Evolutionary conservation across 2,888 invertebrate species (phyloP), one percentile per base, ranked within the genome.

Genomic region (Himalopsyche japonica): DNA sequence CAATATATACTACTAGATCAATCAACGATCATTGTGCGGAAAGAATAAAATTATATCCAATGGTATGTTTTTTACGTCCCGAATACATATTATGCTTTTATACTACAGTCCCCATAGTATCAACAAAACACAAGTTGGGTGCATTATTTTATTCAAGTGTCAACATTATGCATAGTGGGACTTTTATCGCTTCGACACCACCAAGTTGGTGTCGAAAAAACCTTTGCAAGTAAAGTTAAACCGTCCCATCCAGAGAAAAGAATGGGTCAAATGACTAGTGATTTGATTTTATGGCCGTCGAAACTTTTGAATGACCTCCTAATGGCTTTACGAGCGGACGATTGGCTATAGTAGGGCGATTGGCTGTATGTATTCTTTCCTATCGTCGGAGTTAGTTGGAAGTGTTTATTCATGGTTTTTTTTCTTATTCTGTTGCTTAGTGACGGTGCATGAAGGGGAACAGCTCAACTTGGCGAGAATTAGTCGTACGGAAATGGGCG

Each of bases 401-500:
- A 57, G 57, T 57, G 57, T 57, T 57, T 57, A 57, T 57, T 24
- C 57, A 57, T 7, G n/a, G 57, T 5, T 57, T 57, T 57, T 57
- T 24, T 57, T 49, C n/a, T 57, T 57, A 4, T 43, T 43, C 15
- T 89, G 89, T 90, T 88, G 94, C 93, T 43, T 94, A 97, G 97
- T 97, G 88, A 94, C 94, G 86, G 95, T 95, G 87, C 96, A 96
- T 91, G 96, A 97, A 88, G 97, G 97, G 27, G 97, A 97, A 89
- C 95, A 96, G 87, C 93, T 98, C 89, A 96, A 96, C 89, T 92
- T 98, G 89, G 96, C 96, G 89, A 95, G 96, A 92, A 97, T 97
- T 91, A 96, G 96, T 89, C 94, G 98, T 89, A 95, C 95, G 84
- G 97, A 98, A 92, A 96, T 96, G 96, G 96, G 96, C 2, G 96